Evolutionary conservation across 2,888 invertebrate genomes (phyloP).

Genomic region (Parnassius smintheus): DNA sequence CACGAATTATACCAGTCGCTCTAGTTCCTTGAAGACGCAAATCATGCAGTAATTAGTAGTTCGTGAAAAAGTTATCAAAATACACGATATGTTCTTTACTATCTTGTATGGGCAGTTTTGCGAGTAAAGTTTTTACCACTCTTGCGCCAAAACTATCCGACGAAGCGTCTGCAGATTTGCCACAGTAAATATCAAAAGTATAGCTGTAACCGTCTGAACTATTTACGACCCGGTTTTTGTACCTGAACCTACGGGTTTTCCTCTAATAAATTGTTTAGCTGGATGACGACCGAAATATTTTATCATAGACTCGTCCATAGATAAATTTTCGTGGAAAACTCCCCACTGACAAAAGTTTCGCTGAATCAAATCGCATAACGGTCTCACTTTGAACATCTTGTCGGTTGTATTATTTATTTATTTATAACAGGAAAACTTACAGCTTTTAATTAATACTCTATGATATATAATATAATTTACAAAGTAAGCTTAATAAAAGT

Average conservation of each 20-base stretch:
- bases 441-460: no score
- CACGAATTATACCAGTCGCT: conserved; percentile 34
- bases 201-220: conserved; percentile 31
- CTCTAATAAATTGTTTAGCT: no score
- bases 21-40: conserved; percentile 29
- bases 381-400: conserved; percentile 31
- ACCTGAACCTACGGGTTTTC: no score
- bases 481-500: no score
- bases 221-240: no score
- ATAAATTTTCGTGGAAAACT: conserved; percentile 28
- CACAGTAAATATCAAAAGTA: conserved; percentile 35
- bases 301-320: conserved; percentile 28
- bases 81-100: no score
- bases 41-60: conserved; percentile 30
- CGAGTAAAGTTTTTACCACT: no score
- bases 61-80: conserved; percentile 15
- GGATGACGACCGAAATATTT: conserved; percentile 28
- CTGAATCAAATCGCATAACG: conserved; percentile 22
- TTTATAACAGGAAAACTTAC: no score
- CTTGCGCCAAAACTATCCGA: no score
- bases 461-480: no score
- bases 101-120: no score
- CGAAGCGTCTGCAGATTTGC: conserved; percentile 30
- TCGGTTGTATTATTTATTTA: conserved; percentile 27
- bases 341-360: conserved; percentile 30